Percentiles rank a stretch among this genome's conserved stretches.
phyloP scores from a whole-genome alignment of 2,888 invertebrate genomes.

The Lasius fuliginosus region DNA sequence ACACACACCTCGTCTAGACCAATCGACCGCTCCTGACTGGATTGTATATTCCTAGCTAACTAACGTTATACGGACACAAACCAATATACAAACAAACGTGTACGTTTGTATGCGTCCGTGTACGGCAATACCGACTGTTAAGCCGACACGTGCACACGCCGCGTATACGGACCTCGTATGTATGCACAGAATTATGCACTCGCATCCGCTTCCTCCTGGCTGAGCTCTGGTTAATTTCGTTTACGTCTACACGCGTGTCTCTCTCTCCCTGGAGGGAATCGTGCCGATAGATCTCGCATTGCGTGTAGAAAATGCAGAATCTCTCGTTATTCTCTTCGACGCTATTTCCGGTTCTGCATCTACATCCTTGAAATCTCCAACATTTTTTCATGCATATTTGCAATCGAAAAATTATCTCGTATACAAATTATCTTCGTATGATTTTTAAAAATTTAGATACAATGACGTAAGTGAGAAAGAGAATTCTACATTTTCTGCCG shows the following conservation, averaged over 20 bases:
- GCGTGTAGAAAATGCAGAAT: conserved; percentile 10
- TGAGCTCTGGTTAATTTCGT: conserved; percentile 72
- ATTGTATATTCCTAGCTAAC: conserved; percentile 71
- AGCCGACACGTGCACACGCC: conserved; percentile 67
- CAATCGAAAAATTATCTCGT: background rate
- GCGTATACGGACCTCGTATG: conserved; percentile 66
- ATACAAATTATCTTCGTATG: background rate
- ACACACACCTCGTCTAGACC: conserved; percentile 81
- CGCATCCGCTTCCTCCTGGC: conserved; percentile 70
- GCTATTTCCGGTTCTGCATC: background rate
- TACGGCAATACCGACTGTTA: conserved; percentile 65
- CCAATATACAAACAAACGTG: conserved; percentile 56
- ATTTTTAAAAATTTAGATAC: background rate
- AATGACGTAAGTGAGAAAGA: background rate
- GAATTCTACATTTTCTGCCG: background rate
- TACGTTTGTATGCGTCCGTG: conserved; percentile 1
- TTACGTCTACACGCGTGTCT: conserved; percentile 64
- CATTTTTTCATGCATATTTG: background rate
- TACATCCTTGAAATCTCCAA: background rate
- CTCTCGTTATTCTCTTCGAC: background rate
- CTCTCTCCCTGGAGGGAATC: conserved; percentile 64
- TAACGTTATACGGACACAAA: conserved; percentile 67
- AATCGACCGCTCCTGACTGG: conserved; percentile 80
- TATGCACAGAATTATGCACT: conserved; percentile 73
- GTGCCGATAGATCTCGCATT: conserved; percentile 38